Evolutionary conservation across 2,888 invertebrate genomes (phyloP), one percentile per base, ranked within the genome.

Genomic region (Teleogryllus oceanicus): DNA sequence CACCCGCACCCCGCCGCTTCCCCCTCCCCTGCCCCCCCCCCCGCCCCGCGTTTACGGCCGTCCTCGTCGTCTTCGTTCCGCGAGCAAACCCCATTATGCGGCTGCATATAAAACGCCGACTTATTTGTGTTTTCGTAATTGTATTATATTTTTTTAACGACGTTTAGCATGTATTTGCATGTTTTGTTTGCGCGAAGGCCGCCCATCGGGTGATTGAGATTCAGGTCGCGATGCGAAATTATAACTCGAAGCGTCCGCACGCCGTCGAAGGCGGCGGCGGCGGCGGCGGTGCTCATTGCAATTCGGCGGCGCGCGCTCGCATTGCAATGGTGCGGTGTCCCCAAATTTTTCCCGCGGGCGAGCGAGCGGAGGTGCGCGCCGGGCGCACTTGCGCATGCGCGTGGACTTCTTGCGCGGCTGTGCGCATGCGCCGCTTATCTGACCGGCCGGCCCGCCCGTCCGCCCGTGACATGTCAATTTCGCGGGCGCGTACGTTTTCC

Each of bases 81-180:
- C 62, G 16, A 18, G 62, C 62, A 18, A 62, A 62, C 16, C 62
- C 10, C 16, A 62, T 62, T 62, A 62, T 62, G 62, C 62, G n/a
- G 62, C n/a, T n/a, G 62, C 62, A 62, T 62, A 62, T n/a, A 62
- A 62, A 62, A 16, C 62, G 62, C 62, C 62, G 62, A 62, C 62
- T 62, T 62, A 62, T 62, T 62, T 62, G 62, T 62, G 62, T 62
- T 62, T 62, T 62, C 62, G 62, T 62, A 62, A 62, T 62, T 62
- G 62, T 62, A 62, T 62, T 62, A 62, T 62, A 62, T 62, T 62
- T 37, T 24, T 62, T 62, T 62, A 62, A 62, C 62, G 13, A 62
- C 62, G 16, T 62, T 62, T 62, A 13, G 62, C 62, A 62, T 62
- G 62, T 18, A 62, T 62, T 62, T 62, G 62, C 62, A 62, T 62